Percentiles rank a stretch among this genome's conserved stretches.
These are phyloP conservation scores for Eurosta solidaginis DNA, from an alignment of 1,140 invertebrate genomes.

Conservation along the genomic window DNA sequence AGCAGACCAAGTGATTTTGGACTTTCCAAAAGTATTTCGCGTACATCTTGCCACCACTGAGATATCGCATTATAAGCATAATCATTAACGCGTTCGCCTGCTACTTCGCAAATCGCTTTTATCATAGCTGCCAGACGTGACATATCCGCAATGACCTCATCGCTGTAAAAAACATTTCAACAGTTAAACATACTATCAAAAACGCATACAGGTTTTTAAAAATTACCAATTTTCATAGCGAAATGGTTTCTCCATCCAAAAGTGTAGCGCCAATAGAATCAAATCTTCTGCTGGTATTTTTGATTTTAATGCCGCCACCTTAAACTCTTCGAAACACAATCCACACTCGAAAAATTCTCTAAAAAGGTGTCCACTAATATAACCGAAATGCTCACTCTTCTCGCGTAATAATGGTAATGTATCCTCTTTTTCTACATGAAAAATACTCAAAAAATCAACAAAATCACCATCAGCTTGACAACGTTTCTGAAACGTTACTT, in stretches of 20 bases:
- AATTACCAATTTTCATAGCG: constrained; percentile 49
- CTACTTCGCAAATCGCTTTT: constrained; percentile 48
- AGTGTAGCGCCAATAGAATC: constrained; percentile 50
- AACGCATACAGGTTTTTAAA: background rate
- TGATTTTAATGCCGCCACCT: constrained; percentile 38
- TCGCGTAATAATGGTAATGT: constrained; percentile 38
- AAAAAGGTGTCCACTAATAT: constrained; percentile 48
- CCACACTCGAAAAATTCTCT: constrained; percentile 44
- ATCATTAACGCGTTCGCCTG: constrained; percentile 50
- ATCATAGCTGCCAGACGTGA: constrained; percentile 52
- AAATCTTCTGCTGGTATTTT: constrained; percentile 49
- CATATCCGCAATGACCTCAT: constrained; percentile 57
- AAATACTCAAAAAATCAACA: constrained; percentile 51
- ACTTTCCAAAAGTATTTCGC: constrained; percentile 72
- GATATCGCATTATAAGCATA: constrained; percentile 71
- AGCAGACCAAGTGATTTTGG: constrained; percentile 74
- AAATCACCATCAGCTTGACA: constrained; percentile 46
- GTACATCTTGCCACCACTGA: constrained; percentile 75
- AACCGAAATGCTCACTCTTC: constrained; percentile 43
- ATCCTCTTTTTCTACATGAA: constrained; percentile 43
- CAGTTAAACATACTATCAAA: background rate
- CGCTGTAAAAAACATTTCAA: constrained; percentile 42
- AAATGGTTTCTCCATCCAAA: constrained; percentile 55
- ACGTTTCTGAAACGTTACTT: constrained; percentile 27
- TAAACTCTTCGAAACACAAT: constrained; percentile 48